phyloP scores from a whole-genome alignment of 64 coral and sea anemone species.

The Actinia tenebrosa region DNA sequence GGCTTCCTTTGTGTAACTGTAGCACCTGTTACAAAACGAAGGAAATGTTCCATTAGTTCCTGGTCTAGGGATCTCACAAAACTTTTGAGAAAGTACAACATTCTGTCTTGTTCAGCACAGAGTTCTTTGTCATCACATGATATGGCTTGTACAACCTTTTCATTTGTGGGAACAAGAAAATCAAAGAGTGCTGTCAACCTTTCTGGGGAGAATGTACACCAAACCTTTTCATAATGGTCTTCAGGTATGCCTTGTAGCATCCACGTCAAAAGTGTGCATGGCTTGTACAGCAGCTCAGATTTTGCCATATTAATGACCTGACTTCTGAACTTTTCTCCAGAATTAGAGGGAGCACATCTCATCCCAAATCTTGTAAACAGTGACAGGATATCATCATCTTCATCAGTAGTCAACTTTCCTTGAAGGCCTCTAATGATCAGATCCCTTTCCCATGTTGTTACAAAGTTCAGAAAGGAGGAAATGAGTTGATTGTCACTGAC shows the following conservation, averaged over 20 bases:
- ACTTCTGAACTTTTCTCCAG: neutral
- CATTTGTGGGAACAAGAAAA: neutral
- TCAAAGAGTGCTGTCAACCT: neutral
- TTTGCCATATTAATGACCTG: neutral
- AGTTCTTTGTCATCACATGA: neutral
- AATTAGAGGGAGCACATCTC: neutral
- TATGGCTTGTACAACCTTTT: slow-evolving; percentile 4
- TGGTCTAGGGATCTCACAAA: slow-evolving; percentile 14
- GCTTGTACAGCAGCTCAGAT: no score
- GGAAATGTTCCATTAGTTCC: slow-evolving; percentile 27
- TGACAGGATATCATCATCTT: slow-evolving; percentile 13
- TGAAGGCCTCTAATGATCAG: neutral
- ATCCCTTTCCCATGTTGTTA: slow-evolving; percentile 9
- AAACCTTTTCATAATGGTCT: neutral
- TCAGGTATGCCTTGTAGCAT: neutral
- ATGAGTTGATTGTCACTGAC: neutral
- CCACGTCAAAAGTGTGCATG: neutral
- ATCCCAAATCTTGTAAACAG: slow-evolving; percentile 5
- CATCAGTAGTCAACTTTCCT: neutral
- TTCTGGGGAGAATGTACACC: neutral
- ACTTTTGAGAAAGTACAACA: neutral
- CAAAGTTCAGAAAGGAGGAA: neutral
- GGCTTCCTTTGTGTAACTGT: slow-evolving; percentile 20
- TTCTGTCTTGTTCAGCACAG: neutral
- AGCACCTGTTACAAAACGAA: slow-evolving; percentile 51